Conservation (phyloP, 2,797 vertebrate species). For the Sebastes oblongus region DNA sequence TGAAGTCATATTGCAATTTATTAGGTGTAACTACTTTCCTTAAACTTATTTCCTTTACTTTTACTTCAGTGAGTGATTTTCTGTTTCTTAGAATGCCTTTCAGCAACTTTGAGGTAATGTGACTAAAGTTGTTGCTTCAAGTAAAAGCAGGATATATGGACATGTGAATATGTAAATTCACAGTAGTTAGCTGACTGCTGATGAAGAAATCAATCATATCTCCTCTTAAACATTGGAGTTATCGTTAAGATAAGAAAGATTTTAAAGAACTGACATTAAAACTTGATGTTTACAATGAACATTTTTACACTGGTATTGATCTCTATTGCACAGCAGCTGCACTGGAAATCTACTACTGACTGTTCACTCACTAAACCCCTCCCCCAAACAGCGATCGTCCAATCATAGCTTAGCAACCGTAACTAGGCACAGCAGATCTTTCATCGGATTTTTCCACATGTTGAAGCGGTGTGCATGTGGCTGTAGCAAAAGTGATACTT, state of each 20-base stretch:
- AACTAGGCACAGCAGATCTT: not conserved
- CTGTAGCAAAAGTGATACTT: not conserved
- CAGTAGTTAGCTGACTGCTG: not conserved
- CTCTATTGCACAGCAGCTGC: not conserved
- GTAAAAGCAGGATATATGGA: not conserved
- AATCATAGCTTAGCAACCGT: not conserved
- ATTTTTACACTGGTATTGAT: not conserved
- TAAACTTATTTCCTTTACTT: slow-evolving; percentile 9
- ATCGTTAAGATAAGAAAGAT: not conserved
- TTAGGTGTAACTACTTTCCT: slow-evolving; percentile 31
- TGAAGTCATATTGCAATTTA: slow-evolving; percentile 44
- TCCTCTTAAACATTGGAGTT: not conserved
- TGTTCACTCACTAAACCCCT: not conserved
- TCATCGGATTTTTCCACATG: not conserved
- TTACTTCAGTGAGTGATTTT: slow-evolving; percentile 8
- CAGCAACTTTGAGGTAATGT: slow-evolving; percentile 4
- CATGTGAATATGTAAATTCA: not conserved
- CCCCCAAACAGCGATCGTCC: not conserved
- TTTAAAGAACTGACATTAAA: not conserved
- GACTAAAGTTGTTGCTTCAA: not conserved
- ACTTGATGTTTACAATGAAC: not conserved
- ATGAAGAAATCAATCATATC: not conserved
- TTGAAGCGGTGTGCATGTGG: not conserved
- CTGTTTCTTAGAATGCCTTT: not conserved
- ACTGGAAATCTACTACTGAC: not conserved